Percentiles rank a stretch among this genome's conserved stretches.
phyloP scores from a whole-genome alignment of 2,113 vertebrate species.

The Anser cygnoides region DNA sequence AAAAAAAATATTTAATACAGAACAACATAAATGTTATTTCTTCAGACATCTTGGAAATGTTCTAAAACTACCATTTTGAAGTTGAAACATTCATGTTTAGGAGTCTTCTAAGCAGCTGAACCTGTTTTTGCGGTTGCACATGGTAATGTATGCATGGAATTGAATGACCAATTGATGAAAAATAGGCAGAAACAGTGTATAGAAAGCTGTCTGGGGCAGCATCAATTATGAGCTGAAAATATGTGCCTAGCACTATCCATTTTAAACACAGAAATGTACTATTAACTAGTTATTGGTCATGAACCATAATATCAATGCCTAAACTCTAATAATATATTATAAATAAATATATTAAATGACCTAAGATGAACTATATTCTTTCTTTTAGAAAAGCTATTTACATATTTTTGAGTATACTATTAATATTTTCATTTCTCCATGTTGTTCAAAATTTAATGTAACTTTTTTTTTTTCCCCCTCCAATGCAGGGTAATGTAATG shows the following conservation, averaged over 20 bases:
- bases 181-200: not conserved
- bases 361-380: not conserved
- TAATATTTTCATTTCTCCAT: conserved; percentile 7
- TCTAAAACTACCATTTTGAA: not conserved
- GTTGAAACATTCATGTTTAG: not conserved
- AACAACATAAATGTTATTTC: not conserved
- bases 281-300: conserved; percentile 68
- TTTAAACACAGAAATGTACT: conserved; percentile 57
- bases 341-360: conserved; percentile 45
- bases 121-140: not conserved
- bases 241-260: conserved; percentile 25
- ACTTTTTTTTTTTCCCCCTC: not conserved
- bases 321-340: not conserved
- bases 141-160: not conserved
- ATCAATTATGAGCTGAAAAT: conserved; percentile 58
- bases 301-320: not conserved
- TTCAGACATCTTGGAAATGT: not conserved
- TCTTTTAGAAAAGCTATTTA: conserved; percentile 38
- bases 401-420: conserved; percentile 36
- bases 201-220: conserved; percentile 32
- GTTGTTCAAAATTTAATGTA: not conserved
- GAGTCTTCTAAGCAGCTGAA: not conserved
- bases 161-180: conserved; percentile 43
- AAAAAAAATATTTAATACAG: not conserved
- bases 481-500: not conserved